phyloP scores from a whole-genome alignment of 2,888 invertebrate species.

The Villa cingulata region DNA sequence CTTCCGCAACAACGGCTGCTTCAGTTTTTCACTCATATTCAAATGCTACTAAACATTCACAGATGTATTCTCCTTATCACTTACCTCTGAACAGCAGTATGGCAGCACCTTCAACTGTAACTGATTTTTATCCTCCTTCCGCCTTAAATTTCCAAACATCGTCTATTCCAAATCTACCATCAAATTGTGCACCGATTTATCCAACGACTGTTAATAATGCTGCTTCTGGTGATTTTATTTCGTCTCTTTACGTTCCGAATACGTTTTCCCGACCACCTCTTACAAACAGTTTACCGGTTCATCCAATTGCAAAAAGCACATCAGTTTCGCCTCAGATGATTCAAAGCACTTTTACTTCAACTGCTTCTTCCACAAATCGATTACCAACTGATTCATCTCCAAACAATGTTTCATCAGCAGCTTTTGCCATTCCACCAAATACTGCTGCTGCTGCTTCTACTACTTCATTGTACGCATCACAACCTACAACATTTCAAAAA shows the following conservation, averaged over 20 bases:
- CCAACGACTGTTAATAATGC: not conserved
- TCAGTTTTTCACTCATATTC: too few relatives aligned
- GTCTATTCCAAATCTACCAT: not conserved
- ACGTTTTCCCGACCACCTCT: not conserved
- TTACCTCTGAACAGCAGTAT: too few relatives aligned
- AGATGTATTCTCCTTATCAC: too few relatives aligned
- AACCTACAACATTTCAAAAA: not conserved
- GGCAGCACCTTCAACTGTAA: too few relatives aligned
- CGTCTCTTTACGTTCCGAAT: not conserved
- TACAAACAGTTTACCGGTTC: not conserved
- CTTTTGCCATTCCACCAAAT: not conserved
- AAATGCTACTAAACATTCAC: too few relatives aligned
- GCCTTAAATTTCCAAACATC: not conserved
- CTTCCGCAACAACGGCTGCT: too few relatives aligned
- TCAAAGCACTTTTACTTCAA: not conserved
- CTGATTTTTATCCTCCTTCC: too few relatives aligned
- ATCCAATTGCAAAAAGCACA: not conserved
- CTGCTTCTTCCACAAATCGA: not conserved
- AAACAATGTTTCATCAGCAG: not conserved
- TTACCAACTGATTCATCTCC: not conserved
- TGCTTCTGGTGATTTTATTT: not conserved
- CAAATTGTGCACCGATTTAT: not conserved
- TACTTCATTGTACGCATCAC: not conserved
- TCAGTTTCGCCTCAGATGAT: not conserved
- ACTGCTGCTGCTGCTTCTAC: not conserved